Conservation (phyloP, 2,797 vertebrate genomes). For the Adelosebastes latens region DNA sequence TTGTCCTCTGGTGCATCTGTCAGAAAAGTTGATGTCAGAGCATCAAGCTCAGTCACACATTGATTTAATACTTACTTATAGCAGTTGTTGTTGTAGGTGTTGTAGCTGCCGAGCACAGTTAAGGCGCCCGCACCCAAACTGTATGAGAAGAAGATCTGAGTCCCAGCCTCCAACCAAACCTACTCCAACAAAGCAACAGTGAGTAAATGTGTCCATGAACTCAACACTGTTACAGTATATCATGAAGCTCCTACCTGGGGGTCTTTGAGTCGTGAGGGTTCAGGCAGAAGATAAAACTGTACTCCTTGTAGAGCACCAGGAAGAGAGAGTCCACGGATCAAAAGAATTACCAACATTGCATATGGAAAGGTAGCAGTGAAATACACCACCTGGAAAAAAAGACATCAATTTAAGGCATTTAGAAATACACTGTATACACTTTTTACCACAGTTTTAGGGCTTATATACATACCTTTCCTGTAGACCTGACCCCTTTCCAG, state of each 20-base stretch:
- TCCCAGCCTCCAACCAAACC: constrained; percentile 85
- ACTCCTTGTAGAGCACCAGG: constrained; percentile 83
- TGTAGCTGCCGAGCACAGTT: constrained; percentile 82
- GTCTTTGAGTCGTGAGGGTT: constrained; percentile 73
- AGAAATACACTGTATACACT: not conserved
- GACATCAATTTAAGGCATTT: not conserved
- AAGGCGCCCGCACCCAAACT: constrained; percentile 74
- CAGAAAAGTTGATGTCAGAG: not conserved
- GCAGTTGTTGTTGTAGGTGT: constrained; percentile 81
- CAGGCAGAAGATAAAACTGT: constrained; percentile 79
- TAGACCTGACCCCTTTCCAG: constrained; percentile 84
- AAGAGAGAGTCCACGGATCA: constrained; percentile 81
- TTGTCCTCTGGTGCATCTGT: not conserved
- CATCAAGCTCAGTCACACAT: not conserved
- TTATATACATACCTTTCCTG: constrained; percentile 76
- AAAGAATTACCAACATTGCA: constrained; percentile 77
- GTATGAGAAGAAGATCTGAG: constrained; percentile 84
- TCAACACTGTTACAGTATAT: not conserved
- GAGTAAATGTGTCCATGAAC: not conserved
- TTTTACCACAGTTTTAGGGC: not conserved
- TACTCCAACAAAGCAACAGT: constrained; percentile 44
- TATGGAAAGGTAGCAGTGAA: constrained; percentile 84
- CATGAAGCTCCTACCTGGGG: constrained; percentile 69
- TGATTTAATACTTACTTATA: constrained; percentile 69
- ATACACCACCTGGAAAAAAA: constrained; percentile 78